Evolutionary conservation across 2,888 invertebrate genomes (phyloP).

Genomic region (Brachycybe producta): DNA sequence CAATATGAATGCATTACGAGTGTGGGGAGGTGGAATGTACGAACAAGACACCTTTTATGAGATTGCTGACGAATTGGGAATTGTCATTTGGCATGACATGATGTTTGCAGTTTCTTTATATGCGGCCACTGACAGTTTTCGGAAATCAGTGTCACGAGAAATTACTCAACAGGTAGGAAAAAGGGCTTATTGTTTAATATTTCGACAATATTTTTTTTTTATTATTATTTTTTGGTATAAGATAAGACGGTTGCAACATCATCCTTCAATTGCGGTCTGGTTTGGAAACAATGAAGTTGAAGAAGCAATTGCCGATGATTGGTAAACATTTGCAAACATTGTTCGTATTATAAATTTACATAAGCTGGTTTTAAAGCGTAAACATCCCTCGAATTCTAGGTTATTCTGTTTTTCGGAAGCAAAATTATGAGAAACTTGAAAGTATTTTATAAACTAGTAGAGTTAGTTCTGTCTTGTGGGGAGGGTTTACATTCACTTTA

Average conservation of each 20-base stretch:
- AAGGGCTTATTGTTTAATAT: background rate
- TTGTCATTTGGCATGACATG: slow-evolving; percentile 94
- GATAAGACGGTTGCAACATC: slow-evolving; percentile 59
- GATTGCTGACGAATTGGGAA: slow-evolving; percentile 68
- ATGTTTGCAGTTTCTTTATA: slow-evolving; percentile 96
- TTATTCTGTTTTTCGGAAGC: no score
- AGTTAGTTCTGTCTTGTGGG: no score
- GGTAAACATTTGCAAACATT: no score
- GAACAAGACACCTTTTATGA: slow-evolving; percentile 82
- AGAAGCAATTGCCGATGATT: slow-evolving; percentile 29
- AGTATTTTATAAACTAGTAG: no score
- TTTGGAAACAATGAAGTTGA: slow-evolving; percentile 40
- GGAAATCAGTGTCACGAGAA: slow-evolving; percentile 59
- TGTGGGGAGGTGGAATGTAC: slow-evolving; percentile 98
- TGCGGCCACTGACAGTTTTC: slow-evolving; percentile 56
- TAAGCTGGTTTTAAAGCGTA: no score
- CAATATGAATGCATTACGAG: slow-evolving; percentile 82
- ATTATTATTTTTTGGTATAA: slow-evolving; percentile 18
- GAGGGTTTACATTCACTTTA: no score
- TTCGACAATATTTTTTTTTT: background rate
- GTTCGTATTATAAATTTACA: no score
- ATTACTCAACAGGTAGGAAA: slow-evolving; percentile 59
- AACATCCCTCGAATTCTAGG: no score
- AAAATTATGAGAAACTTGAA: no score
- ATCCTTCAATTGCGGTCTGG: slow-evolving; percentile 77